Evolutionary conservation across 2,797 vertebrate genomes (phyloP).

Genomic region (Gambusia yucatana): DNA sequence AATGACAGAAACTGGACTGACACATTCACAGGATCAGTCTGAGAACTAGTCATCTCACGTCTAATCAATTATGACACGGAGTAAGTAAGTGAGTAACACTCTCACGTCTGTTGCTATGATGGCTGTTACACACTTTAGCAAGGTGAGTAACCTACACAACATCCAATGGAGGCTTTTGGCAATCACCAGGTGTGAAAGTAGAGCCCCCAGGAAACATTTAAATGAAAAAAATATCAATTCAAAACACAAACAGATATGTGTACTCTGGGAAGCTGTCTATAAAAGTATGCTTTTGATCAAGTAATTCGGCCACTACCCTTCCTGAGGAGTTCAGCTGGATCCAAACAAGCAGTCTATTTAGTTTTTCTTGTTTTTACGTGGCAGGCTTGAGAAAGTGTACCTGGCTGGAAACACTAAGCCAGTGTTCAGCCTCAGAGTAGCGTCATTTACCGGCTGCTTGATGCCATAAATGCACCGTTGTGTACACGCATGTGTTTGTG

Average conservation of each 20-base stretch:
- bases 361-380: slow-evolving; percentile 64
- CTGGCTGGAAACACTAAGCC: slow-evolving; percentile 66
- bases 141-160: slow-evolving; percentile 28
- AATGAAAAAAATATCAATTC: slow-evolving; percentile 21
- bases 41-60: slow-evolving; percentile 21
- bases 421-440: slow-evolving; percentile 59
- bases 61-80: slow-evolving; percentile 40
- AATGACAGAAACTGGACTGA: slow-evolving; percentile 13
- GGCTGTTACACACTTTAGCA: slow-evolving; percentile 38
- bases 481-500: slow-evolving; percentile 46
- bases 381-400: slow-evolving; percentile 47
- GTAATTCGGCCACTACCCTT: slow-evolving; percentile 43
- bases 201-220: slow-evolving; percentile 6
- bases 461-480: slow-evolving; percentile 66
- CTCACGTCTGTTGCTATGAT: slow-evolving; percentile 35
- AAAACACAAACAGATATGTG: slow-evolving; percentile 40
- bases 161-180: slow-evolving; percentile 21
- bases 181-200: slow-evolving; percentile 34
- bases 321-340: slow-evolving; percentile 38
- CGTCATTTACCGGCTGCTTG: slow-evolving; percentile 45
- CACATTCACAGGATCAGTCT: slow-evolving; percentile 3
- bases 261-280: slow-evolving; percentile 49
- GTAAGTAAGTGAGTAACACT: slow-evolving; percentile 38
- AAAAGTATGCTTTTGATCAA: slow-evolving; percentile 51
- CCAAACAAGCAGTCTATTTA: slow-evolving; percentile 67